phyloP scores from a whole-genome alignment of 2,113 vertebrate species.

The Anarrhichthys ocellatus region DNA sequence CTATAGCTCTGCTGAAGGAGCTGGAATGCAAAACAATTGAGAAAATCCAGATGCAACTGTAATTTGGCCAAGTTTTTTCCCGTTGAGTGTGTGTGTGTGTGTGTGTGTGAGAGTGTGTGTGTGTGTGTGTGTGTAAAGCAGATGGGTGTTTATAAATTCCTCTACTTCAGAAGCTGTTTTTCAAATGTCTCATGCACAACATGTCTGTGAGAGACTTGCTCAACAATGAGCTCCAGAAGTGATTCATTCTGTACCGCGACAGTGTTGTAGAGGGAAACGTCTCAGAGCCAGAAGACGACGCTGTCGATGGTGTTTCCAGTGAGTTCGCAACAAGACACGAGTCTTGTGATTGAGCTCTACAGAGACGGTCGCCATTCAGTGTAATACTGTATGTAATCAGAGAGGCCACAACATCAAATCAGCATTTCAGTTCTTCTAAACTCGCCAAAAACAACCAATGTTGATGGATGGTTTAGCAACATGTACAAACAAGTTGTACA shows the following conservation, averaged over 20 bases:
- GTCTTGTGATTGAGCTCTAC: neutral
- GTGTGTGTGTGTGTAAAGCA: slow-evolving; percentile 23
- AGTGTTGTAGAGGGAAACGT: slow-evolving; percentile 17
- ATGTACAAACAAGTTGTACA: neutral
- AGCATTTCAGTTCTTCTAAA: neutral
- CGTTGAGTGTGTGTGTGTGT: slow-evolving; percentile 10
- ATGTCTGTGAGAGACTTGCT: slow-evolving; percentile 31
- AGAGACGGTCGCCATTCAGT: neutral
- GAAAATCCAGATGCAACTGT: slow-evolving; percentile 51
- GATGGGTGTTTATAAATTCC: slow-evolving; percentile 49
- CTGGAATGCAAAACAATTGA: slow-evolving; percentile 19
- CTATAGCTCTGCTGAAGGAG: slow-evolving; percentile 13
- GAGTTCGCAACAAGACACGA: neutral
- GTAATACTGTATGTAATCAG: neutral
- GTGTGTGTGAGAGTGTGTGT: slow-evolving; percentile 6
- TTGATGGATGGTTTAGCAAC: neutral
- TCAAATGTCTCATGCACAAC: slow-evolving; percentile 39
- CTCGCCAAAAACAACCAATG: neutral
- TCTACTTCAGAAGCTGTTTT: slow-evolving; percentile 67
- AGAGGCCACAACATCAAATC: neutral
- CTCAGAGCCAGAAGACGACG: slow-evolving; percentile 15
- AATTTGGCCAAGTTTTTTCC: slow-evolving; percentile 27
- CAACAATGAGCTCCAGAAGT: slow-evolving; percentile 55
- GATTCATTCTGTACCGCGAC: slow-evolving; percentile 14
- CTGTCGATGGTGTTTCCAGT: neutral